Percentiles rank a stretch among this genome's conserved stretches.
phyloP scores from a whole-genome alignment of 1,140 invertebrate genomes.

The Melitaea cinxia region DNA sequence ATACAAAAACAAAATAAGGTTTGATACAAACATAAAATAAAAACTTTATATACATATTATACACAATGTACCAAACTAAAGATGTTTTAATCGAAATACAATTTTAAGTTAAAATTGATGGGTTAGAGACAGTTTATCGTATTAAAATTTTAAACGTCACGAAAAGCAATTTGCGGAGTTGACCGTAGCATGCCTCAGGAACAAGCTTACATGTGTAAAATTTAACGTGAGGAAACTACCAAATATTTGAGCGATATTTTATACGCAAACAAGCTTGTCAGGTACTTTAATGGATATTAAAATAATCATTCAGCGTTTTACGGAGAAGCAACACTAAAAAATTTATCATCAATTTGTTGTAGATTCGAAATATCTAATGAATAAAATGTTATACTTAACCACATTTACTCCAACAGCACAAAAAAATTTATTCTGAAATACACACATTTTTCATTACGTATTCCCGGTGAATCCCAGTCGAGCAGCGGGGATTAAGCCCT shows the following conservation, averaged over 20 bases:
- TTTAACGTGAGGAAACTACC: slow-evolving; percentile 2
- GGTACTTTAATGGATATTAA: slow-evolving; percentile 9
- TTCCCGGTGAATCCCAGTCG: too few species aligned
- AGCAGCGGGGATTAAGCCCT: too few species aligned
- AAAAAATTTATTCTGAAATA: too few species aligned
- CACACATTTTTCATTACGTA: too few species aligned
- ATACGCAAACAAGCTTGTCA: slow-evolving; percentile 7
- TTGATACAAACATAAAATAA: too few species aligned
- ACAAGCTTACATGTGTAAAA: slow-evolving; percentile 2
- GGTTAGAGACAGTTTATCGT: slow-evolving; percentile 51
- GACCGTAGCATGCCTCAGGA: slow-evolving; percentile 37
- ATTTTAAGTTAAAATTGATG: slow-evolving; percentile 65
- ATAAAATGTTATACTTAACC: too few species aligned
- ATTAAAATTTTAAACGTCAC: slow-evolving; percentile 72
- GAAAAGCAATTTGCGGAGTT: slow-evolving; percentile 69
- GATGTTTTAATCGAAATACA: slow-evolving; percentile 33
- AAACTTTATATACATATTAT: too few species aligned
- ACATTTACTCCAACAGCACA: too few species aligned
- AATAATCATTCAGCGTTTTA: neutral
- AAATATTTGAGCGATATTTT: slow-evolving; percentile 9
- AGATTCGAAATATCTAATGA: too few species aligned
- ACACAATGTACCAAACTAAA: neutral
- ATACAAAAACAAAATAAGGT: too few species aligned
- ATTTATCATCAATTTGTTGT: too few species aligned
- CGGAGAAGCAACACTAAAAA: too few species aligned